Conservation (phyloP, 2,113 vertebrate species). For the Coptodon rendalli region DNA sequence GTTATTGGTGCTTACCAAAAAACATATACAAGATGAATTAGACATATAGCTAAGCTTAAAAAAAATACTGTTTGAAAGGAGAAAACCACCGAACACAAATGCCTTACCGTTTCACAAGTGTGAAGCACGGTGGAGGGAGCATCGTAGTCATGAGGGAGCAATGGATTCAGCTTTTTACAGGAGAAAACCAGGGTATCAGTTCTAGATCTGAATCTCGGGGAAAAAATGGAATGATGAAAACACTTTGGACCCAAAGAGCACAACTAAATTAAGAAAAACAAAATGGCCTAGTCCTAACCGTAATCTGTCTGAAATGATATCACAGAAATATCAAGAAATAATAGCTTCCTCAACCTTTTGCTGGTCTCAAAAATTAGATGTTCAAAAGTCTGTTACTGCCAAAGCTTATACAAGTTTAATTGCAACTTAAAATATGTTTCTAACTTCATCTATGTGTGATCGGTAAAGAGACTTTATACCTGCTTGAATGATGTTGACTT, state of each 20-base stretch:
- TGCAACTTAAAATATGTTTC: not conserved
- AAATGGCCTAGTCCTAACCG: not conserved
- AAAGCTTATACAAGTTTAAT: not conserved
- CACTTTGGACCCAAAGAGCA: not conserved
- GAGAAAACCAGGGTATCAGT: not conserved
- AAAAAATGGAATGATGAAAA: accelerated
- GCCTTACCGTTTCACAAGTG: accelerated
- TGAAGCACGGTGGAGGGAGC: not conserved
- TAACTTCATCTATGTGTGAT: not conserved
- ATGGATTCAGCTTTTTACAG: not conserved
- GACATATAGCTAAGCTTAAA: not conserved
- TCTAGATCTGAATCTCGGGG: not conserved
- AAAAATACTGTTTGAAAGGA: not conserved
- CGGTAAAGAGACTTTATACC: not conserved
- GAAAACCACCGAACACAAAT: accelerated
- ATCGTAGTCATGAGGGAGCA: not conserved
- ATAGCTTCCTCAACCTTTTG: not conserved
- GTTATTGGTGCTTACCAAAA: accelerated
- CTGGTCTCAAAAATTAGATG: not conserved
- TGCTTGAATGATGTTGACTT: not conserved
- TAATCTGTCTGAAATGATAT: not conserved
- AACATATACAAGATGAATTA: not conserved
- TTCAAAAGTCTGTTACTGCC: not conserved
- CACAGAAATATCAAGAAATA: not conserved
- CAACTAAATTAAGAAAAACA: not conserved